Evolutionary conservation across 2,797 vertebrate species (phyloP), one percentile per base, ranked within the genome.

Genomic region (Parambassis ranga): DNA sequence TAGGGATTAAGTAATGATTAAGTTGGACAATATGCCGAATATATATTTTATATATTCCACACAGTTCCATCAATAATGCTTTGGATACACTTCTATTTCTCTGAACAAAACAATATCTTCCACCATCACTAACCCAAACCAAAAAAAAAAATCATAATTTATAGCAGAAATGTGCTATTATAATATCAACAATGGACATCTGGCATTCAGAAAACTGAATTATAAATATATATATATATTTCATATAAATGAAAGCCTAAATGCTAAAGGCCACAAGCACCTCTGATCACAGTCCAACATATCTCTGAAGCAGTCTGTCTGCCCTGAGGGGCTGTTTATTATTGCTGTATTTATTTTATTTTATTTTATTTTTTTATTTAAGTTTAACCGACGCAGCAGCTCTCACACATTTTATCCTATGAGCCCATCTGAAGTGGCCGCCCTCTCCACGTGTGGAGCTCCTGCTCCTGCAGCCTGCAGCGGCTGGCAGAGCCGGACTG

Each of bases 221-320:
- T 65, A 52, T 27, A 4, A 60, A 50, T n/a, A n/a, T n/a, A n/a
- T n/a, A n/a, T n/a, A n/a, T n/a, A n/a, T n/a, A 78, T 9, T 51
- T 67, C 57, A 20, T 60, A 66, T 63, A 31, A 65, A 42, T 31
- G n/a, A 66, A 47, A 66, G 6, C 42, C 47, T 42, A 7, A 65
- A 71, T 35, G 31, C 65, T 59, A 31, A 52, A 58, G 59, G 33
- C 55, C 64, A 66, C 19, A 16, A 63, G 20, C 61, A 58, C 47
- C 57, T 83, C 61, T 84, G 81, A 87, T 86, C 65, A 37, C 44
- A 26, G 76, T 67, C 82, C 83, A 87, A 51, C 57, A 30, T 67
- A 79, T 86, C 81, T 82, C 72, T 59, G 57, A n/a, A 68, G 65
- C 75, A 55, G 75, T 37, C 65, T 60, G 62, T 60, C 36, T 60